A percentile compares a stretch with the other conserved stretches of the same genome.
Evolutionary conservation across 2,888 invertebrate species (phyloP).

Genomic region (Ormyrus labotus): DNA sequence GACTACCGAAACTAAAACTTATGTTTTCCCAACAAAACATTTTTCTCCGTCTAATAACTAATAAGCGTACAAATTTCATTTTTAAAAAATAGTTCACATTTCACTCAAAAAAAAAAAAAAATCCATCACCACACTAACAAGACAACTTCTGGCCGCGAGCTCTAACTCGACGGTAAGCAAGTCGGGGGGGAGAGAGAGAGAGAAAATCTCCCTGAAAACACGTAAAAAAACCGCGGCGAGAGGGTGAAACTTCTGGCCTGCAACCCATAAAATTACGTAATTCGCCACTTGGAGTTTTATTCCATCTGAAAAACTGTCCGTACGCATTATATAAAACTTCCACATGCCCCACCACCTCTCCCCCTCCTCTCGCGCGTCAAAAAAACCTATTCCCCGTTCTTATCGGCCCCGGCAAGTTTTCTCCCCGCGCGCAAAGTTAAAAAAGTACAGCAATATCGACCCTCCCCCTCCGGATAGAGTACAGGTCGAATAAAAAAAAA

Average conservation of each 20-base stretch:
- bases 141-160: no score
- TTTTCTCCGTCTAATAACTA: no score
- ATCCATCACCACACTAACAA: not conserved
- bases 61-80: no score
- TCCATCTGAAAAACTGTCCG: no score
- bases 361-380: not conserved
- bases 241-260: not conserved
- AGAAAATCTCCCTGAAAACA: not conserved
- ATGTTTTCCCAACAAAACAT: no score
- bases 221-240: no score
- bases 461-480: no score
- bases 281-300: conserved; percentile 1
- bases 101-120: not conserved
- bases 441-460: conserved; percentile 42
- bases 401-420: conserved; percentile 15
- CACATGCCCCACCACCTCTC: not conserved
- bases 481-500: no score
- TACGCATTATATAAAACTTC: not conserved
- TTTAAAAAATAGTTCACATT: no score
- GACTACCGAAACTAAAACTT: no score
- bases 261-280: conserved; percentile 31
- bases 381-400: not conserved
- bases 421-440: conserved; percentile 31
- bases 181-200: no score
- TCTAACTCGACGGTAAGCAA: not conserved